phyloP scores from a whole-genome alignment of 2,888 invertebrate genomes.

The Latrodectus hesperus region DNA sequence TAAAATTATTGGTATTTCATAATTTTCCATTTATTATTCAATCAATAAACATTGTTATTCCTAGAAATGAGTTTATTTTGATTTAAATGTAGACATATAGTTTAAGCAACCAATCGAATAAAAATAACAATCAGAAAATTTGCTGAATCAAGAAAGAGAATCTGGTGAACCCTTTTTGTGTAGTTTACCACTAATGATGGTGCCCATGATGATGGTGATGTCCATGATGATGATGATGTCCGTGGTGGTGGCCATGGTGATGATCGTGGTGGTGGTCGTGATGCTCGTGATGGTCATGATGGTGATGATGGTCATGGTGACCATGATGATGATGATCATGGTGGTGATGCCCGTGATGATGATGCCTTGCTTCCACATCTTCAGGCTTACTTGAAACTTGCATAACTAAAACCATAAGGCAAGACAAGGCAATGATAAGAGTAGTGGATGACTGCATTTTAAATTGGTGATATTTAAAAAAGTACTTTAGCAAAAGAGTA shows the following conservation, averaged over 20 bases:
- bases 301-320: slow-evolving; percentile 29
- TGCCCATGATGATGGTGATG: slow-evolving; percentile 30
- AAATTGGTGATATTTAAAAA: background rate
- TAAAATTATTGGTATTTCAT: no score
- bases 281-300: slow-evolving; percentile 40
- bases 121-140: no score
- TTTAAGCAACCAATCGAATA: no score
- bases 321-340: slow-evolving; percentile 30
- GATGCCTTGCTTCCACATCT: slow-evolving; percentile 1
- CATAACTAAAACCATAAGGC: background rate
- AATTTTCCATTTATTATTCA: no score
- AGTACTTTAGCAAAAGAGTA: background rate
- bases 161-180: no score
- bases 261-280: slow-evolving; percentile 27
- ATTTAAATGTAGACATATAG: no score
- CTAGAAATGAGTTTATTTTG: no score
- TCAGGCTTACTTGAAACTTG: background rate
- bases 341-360: slow-evolving; percentile 34
- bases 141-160: no score
- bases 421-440: background rate
- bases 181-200: slow-evolving; percentile 1
- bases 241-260: slow-evolving; percentile 36
- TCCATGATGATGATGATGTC: slow-evolving; percentile 9
- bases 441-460: background rate
- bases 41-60: no score